phyloP scores from a whole-genome alignment of 2,113 vertebrate genomes.

The Platanista minor region DNA sequence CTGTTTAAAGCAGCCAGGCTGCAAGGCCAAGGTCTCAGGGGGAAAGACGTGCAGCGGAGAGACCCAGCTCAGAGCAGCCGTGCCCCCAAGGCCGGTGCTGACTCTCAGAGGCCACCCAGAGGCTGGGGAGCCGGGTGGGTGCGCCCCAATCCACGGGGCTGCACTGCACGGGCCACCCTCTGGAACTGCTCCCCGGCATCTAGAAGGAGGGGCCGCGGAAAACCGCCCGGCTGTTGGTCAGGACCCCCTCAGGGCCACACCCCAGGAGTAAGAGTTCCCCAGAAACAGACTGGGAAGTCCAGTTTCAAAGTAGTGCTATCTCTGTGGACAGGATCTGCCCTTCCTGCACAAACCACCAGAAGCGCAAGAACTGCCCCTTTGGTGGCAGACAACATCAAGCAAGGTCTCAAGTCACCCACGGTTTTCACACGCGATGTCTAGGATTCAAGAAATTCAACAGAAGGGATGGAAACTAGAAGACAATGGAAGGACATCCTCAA shows the following conservation, averaged over 20 bases:
- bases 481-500: rapidly evolving
- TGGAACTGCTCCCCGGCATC: too few relatives aligned
- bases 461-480: not conserved
- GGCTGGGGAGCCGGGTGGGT: rapidly evolving
- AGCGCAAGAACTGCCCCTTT: not conserved
- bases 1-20: not conserved
- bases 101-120: not conserved
- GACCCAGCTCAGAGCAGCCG: rapidly evolving
- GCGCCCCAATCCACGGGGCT: not conserved
- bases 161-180: too few relatives aligned
- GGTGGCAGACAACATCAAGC: not conserved
- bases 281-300: not conserved
- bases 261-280: not conserved
- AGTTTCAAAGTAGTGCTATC: not conserved
- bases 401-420: rapidly evolving
- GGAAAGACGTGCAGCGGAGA: not conserved
- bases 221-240: not conserved
- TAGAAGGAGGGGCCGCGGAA: not conserved
- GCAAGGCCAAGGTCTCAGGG: not conserved
- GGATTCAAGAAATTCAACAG: not conserved
- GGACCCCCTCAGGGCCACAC: too few relatives aligned
- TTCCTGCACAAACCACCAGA: rapidly evolving
- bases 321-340: not conserved
- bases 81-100: rapidly evolving
- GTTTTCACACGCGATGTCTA: not conserved